Conservation (phyloP, 2,888 invertebrate species). For the Xanthorhoe designata region DNA sequence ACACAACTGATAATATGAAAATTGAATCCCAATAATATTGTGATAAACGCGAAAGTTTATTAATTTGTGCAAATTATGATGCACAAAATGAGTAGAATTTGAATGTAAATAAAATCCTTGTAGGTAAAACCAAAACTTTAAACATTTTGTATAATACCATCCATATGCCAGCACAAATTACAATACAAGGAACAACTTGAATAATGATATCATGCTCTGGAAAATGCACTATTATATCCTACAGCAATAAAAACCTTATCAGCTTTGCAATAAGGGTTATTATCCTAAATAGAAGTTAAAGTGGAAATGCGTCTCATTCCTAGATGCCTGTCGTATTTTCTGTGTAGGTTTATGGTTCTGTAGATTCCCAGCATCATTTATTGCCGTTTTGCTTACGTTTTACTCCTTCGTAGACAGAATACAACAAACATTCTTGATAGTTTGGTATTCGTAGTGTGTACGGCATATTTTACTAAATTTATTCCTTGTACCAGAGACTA, state of each 20-base stretch:
- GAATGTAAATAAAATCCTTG: no score
- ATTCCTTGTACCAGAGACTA: no score
- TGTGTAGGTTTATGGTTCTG: constrained; percentile 32
- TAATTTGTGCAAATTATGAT: no score
- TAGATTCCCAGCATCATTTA: constrained; percentile 36
- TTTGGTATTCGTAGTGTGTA: neutral
- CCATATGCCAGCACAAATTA: neutral
- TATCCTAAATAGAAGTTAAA: neutral
- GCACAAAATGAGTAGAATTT: neutral
- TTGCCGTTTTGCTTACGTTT: constrained; percentile 26
- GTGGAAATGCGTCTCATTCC: constrained; percentile 34
- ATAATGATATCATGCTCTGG: constrained; percentile 14
- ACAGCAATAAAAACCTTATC: neutral
- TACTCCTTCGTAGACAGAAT: neutral
- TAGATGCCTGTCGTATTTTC: constrained; percentile 35
- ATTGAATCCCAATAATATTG: no score
- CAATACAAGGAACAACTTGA: constrained; percentile 1
- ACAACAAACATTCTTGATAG: neutral
- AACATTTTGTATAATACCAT: neutral
- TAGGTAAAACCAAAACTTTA: neutral
- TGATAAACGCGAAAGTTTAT: no score
- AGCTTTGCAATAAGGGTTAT: neutral
- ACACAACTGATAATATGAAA: no score
- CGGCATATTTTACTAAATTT: neutral
- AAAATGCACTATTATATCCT: constrained; percentile 8